Base-by-base conservation (phyloP, 2,797 vertebrate genomes). In the Coranthus polyacanthus region DNA sequence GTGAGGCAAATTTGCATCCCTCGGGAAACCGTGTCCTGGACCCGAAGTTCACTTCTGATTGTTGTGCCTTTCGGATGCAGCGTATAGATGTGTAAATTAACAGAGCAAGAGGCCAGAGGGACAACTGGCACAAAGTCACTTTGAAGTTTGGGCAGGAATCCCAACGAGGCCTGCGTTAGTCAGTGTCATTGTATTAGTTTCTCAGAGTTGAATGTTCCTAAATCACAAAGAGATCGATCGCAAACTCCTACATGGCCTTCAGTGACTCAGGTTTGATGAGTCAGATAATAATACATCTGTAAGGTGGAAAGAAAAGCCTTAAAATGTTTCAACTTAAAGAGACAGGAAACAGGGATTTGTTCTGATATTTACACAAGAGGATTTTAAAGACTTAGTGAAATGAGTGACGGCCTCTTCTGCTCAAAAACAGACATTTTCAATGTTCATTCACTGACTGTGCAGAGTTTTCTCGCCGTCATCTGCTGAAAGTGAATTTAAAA, bases 81-180 rank as follows among this genome's bases (percentile, higher is more conserved):
- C 61, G 63, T 63, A 24, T 45, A 50, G 47, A 64, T 50, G 39
- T 59, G 59, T 26, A 55, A 87, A 81, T 78, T 43, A 67, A 47
- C 20, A 69, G 29, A 71, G 52, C 53, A 37, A 45, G 51, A 65
- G 54, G 55, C 47, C 55, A 44, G 41, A 32, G 51, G 71, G 67
- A 62, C 66, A 68, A 73, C 49, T 43, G n/a, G 49, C 53, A 63
- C 36, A 55, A 43, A 43, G 42, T 43, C 47, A 51, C 64, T 67
- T 12, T 36, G 37, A 52, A 51, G 32, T 16, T 20, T 13, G 37
- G 24, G 45, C 36, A 44, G 15, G 56, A 68, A 62, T 60, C 34
- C 59, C 38, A 62, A n/a, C 51, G 65, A 34, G 11, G 29, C 37
- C 16, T 34, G 53, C 12, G n/a, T 22, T 32, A 49, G 45, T 44